phyloP scores from a whole-genome alignment of 2,113 vertebrate genomes.

The Chlorodrepanis virens region DNA sequence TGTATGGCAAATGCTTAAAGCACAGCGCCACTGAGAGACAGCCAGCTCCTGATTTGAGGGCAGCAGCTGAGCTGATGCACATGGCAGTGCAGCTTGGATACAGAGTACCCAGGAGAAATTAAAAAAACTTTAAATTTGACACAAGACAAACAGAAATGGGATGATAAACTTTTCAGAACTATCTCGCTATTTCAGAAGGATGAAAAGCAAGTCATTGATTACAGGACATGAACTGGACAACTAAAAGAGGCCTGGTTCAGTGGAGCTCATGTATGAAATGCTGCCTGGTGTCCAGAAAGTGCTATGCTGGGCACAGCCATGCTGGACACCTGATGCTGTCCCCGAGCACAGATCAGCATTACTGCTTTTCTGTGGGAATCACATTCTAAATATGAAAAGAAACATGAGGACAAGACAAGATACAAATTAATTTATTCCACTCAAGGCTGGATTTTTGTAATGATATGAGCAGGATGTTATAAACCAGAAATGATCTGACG shows the following conservation, averaged over 20 bases:
- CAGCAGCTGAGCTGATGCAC: not conserved
- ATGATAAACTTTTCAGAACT: not conserved
- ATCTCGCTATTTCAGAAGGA: not conserved
- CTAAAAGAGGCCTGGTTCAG: not conserved
- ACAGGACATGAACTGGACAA: not conserved
- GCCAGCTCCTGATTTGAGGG: not conserved
- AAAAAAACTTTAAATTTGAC: not conserved
- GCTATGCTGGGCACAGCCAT: not conserved
- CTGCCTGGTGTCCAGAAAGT: not conserved
- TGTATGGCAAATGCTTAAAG: not conserved
- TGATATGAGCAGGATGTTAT: not conserved
- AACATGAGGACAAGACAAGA: not conserved
- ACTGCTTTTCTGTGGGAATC: not conserved
- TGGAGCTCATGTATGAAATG: not conserved
- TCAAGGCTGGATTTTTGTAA: not conserved
- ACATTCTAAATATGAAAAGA: not conserved
- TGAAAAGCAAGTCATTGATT: not conserved
- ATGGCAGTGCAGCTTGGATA: not conserved
- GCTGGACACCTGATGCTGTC: not conserved
- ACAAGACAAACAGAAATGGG: not conserved
- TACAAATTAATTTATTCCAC: not conserved
- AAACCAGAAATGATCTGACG: slow-evolving; percentile 14
- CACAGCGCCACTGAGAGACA: not conserved
- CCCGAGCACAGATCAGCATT: not conserved
- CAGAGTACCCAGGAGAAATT: not conserved